Evolutionary conservation across 2,888 invertebrate genomes (phyloP), one percentile per base, ranked within the genome.

Genomic region (Machimus rusticus): DNA sequence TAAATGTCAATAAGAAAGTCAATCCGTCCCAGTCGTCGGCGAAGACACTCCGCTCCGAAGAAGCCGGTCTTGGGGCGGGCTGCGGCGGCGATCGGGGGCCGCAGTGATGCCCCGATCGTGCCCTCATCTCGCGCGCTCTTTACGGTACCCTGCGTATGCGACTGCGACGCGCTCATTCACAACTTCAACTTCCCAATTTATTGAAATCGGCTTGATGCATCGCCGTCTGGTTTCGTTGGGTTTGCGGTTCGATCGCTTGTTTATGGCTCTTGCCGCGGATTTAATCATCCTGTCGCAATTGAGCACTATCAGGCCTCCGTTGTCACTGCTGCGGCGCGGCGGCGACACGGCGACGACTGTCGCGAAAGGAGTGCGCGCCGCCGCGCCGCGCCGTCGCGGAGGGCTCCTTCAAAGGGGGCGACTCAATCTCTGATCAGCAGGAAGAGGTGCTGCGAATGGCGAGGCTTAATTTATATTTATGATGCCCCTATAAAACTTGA

Each of bases 1-100:
- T 79, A 79, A 79, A 79, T 79, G 79, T 46, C 46, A 39, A 43
- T 46, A 79, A 39, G n/a, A 37, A 74, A 79, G 46, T 79, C 46
- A 79, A 51, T 51, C 51, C 51, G 51, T n/a, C 51, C 16, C 51
- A n/a, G 51, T 19, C n/a, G 12, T 12, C n/a, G n/a, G n/a, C n/a
- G 16, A 51, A 51, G 51, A 51, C 6, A 51, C 74, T 31, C 23
- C 28, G 8, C n/a, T 76, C 37, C 4, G 19, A 16, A 16, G 31
- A 28, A 76, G 37, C 37, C 76, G 28, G 39, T 39, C 39, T 76
- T 76, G 28, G 5, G 16, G 1, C 74, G 31, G 19, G 31, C 31
- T 14, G n/a, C 74, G 16, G 8, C 74, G 74, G 31, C 5, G 74
- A 34, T 19, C 31, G n/a, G 31, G 74, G 12, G 74, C 1, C 34